These are phyloP conservation scores for Cerceris rybyensis DNA, from an alignment of 2,888 invertebrate species.

Conservation along the genomic window DNA sequence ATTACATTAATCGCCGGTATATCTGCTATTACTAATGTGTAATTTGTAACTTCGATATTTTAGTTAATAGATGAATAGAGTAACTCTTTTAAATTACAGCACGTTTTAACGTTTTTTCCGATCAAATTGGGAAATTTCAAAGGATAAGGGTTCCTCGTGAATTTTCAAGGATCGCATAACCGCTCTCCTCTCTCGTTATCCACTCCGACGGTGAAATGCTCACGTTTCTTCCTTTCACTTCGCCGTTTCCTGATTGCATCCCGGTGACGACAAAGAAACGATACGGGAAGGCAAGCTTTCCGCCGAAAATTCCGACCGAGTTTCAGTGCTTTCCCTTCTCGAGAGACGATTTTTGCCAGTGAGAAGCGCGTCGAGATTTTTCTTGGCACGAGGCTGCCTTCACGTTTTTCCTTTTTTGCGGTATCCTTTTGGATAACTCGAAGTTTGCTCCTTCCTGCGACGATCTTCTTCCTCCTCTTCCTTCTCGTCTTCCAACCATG, in stretches of 20 bases:
- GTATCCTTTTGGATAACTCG: slow-evolving; percentile 62
- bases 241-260: neutral
- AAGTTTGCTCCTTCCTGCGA: slow-evolving; percentile 24
- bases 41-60: too few relatives aligned
- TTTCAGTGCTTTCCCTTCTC: neutral
- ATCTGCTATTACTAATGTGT: too few relatives aligned
- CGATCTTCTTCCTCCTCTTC: slow-evolving; percentile 7
- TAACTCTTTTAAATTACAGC: too few relatives aligned
- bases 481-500: slow-evolving; percentile 15
- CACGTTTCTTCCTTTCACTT: neutral
- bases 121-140: too few relatives aligned
- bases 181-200: too few relatives aligned
- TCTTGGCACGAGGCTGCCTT: slow-evolving; percentile 58
- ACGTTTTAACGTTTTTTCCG: too few relatives aligned
- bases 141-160: too few relatives aligned
- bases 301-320: neutral
- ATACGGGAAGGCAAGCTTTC: neutral
- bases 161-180: too few relatives aligned
- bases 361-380: slow-evolving; percentile 64
- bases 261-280: neutral
- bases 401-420: slow-evolving; percentile 64
- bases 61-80: too few relatives aligned
- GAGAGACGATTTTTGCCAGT: slow-evolving; percentile 24
- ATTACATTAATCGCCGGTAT: too few relatives aligned
- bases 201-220: too few relatives aligned